Base-by-base conservation (phyloP, 2,888 invertebrate genomes). In the Lasioglossum malachurum region DNA sequence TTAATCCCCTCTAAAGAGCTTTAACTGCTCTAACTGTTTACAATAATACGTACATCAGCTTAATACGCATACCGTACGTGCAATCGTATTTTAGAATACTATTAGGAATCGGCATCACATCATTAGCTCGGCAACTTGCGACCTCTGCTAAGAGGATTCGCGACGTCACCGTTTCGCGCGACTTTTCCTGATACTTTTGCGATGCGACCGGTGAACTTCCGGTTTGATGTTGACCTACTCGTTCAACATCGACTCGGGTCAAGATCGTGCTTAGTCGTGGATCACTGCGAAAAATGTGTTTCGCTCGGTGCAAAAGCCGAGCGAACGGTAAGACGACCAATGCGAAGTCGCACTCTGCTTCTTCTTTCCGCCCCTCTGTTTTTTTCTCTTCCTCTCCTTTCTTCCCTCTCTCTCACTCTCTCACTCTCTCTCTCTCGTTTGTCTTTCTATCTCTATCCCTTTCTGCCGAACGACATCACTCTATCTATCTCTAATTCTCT, bases 281-380 rank as follows among this genome's bases (percentile, higher is more conserved):
- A 38, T 38, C 38, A 35, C 35, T 19, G 35, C 35, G 8, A 23
- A 35, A 4, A 57, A n/a, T n/a, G 10, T n/a, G 67, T 49, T 82
- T 64, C 60, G 72, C 60, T 76, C 49, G 35, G 44, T 73, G 71
- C 31, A 67, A 46, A 38, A 27, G 1, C 46, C 75, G 49, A 72
- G 64, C 69, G 60, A 72, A 84, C 44, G 60, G 16, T 44, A 53
- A 78, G 57, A 72, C 53, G 84, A 78, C 31, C 31, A 74, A 83
- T 38, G 64, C 57, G 78, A 67, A 78, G 27, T 75, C 78, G 84
- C 73, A 16, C 23, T 53, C 19, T 73, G 49, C 71, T 49, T 69
- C 57, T 57, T 41, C 74, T 74, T 53, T 57, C 67, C 3, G 31
- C n/a, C 38, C 44, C 8, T 72, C 38, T 81, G 19, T 77, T 44